Base-by-base conservation (phyloP, 2,888 invertebrate species). In the Polia nebulosa region DNA sequence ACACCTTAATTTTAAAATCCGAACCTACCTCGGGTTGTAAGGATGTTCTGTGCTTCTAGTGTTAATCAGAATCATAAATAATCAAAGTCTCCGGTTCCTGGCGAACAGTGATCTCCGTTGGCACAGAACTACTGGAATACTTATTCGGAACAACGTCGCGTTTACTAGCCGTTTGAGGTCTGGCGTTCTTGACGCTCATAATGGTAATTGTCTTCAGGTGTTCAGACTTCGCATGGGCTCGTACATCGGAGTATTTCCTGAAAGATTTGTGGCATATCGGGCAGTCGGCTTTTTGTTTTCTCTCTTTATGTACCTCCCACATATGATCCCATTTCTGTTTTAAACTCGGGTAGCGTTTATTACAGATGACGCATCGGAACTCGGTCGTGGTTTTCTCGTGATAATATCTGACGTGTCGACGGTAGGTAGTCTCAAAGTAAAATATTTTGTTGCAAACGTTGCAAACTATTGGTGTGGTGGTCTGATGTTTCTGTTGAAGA, bases 261-360 rank as follows among this genome's bases (percentile, higher is more conserved):
- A 85, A 93, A 0, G 80, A 72, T 6, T 64, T n/a, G 0, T 58
- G 6, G 39, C 93, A 93, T 0, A 90, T 17, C 0, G 88, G 89
- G 36, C 93, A 93, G 66, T 93, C 93, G 0, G 90, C 91, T 0
- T 75, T 60, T 0, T 78, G 41, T 0, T 82, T 88, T 1, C 90
- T 59, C 1, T 86, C 80, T 3, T 85, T 78, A 34, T 93, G 93
- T 0, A 67, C 77, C 0, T 72, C 15, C 93, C 93, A 93, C 78
- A 85, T 71, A 36, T 94, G 94, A 3, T 91, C 89, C 92, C 91
- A 92, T 62, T 89, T 90, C 0, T 73, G 49, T 17, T 81, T 85
- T 2, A 88, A 1, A 0, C 63, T 34, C 0, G 0, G 0, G 45
- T 90, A 91, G 0, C 45, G 39, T 0, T 49, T 0, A 0, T 64